Conservation (phyloP, 2,797 vertebrate species). For the Hyperoplus lanceolatus region DNA sequence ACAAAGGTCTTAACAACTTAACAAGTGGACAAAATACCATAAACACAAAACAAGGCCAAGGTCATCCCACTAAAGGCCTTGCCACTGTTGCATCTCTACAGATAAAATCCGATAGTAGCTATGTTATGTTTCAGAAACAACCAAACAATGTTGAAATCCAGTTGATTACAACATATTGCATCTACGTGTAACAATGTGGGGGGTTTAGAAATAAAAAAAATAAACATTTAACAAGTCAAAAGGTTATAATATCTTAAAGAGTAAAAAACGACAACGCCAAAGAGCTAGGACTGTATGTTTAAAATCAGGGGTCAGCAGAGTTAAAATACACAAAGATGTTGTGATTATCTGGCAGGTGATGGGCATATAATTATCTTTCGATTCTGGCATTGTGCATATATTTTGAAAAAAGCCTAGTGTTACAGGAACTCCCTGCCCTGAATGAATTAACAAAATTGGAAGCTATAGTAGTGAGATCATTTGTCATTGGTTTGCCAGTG, state of each 20-base stretch:
- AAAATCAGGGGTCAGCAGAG: no score
- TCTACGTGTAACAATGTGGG: no score
- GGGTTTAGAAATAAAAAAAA: no score
- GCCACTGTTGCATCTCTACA: neutral
- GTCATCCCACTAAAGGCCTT: neutral
- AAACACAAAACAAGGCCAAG: constrained; percentile 2
- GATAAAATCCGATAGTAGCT: neutral
- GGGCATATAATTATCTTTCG: neutral
- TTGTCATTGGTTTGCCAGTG: constrained; percentile 23
- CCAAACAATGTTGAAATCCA: no score
- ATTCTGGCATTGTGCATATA: neutral
- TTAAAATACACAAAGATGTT: no score
- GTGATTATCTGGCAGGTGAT: no score
- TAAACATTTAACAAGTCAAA: no score
- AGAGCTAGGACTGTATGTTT: no score
- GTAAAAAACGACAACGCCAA: no score
- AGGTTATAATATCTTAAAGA: no score
- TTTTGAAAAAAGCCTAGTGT: neutral
- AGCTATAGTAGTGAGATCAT: neutral
- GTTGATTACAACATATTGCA: no score
- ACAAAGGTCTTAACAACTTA: neutral
- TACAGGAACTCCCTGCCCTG: neutral
- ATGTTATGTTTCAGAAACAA: neutral
- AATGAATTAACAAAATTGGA: neutral
- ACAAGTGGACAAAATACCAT: neutral